Base-by-base conservation (phyloP, 2,888 invertebrate species). In the Lamellibrachia satsuma region DNA sequence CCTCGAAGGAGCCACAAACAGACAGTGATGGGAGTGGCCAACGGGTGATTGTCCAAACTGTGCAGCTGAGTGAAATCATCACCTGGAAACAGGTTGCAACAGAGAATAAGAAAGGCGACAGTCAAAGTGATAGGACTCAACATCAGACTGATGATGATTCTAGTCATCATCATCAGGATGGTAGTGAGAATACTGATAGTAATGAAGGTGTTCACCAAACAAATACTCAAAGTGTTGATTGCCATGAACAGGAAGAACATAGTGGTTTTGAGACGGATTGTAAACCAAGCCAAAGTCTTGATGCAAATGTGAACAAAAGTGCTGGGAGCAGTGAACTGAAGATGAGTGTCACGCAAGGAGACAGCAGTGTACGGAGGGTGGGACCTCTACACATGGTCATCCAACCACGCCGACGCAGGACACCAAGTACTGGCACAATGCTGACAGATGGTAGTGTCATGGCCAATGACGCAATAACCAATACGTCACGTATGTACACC, bases 11-110 rank as follows among this genome's bases (percentile, higher is more conserved):
- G 75, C 75, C 75, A 75, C 15, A 75, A 15, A 75, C 75, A 75
- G 75, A 75, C 75, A 75, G 75, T 75, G 6, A 22, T 75, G n/a
- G 75, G 15, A n/a, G 22, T 22, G 75, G 75, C 3, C 75, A 75
- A 75, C 2, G 75, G 75, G 75, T 75, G 75, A 75, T 75, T 75
- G 75, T 75, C 6, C 75, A 75, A 75, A 75, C 75, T 75, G 75
- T 75, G 75, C 75, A 75, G 22, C 75, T 75, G 75, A 75, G 75
- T 75, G 75, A 75, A 75, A 75, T 75, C 75, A 75, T 75, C 75
- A 75, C 75, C 1, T 75, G 75, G 75, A 75, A 15, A 75, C 75
- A 11, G n/a, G 75, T 75, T 15, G 75, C 22, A 75, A 75, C 75
- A 11, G 75, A 75, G 75, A 75, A 6, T 75, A 75, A 75, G 75